Evolutionary conservation across 2,113 vertebrate species (phyloP).

Genomic region (Paralichthys olivaceus): DNA sequence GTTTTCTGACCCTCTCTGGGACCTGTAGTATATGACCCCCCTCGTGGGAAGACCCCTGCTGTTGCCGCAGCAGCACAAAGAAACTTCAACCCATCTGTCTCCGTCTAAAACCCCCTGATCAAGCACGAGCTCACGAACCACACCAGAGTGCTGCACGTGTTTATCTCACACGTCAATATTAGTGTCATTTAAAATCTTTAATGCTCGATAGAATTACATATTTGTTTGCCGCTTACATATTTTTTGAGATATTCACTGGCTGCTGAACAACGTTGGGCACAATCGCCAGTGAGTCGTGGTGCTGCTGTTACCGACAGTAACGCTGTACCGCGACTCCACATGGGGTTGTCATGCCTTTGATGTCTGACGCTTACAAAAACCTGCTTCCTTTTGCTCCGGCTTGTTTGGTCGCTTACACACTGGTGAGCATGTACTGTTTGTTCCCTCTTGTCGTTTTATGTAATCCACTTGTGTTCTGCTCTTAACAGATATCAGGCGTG

Average conservation of each 20-base stretch:
- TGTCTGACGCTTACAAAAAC: slow-evolving; percentile 41
- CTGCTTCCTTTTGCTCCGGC: not conserved
- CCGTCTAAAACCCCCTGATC: slow-evolving; percentile 51
- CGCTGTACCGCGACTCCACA: slow-evolving; percentile 32
- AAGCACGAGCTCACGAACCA: slow-evolving; percentile 31
- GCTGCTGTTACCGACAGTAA: slow-evolving; percentile 4
- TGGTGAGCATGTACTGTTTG: not conserved
- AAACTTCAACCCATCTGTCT: slow-evolving; percentile 67
- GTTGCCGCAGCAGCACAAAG: slow-evolving; percentile 34
- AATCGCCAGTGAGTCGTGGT: slow-evolving; percentile 4
- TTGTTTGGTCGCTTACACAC: slow-evolving; percentile 1
- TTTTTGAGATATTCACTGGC: not conserved
- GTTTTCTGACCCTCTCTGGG: slow-evolving; percentile 58
- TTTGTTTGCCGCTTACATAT: slow-evolving; percentile 8
- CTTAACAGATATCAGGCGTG: not conserved
- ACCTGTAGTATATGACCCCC: slow-evolving; percentile 60
- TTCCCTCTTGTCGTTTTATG: not conserved
- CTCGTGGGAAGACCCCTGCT: slow-evolving; percentile 60
- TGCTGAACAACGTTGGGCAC: slow-evolving; percentile 9
- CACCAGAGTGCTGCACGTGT: slow-evolving; percentile 3
- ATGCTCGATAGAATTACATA: slow-evolving; percentile 7
- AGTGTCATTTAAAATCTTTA: slow-evolving; percentile 13
- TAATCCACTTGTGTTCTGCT: slow-evolving; percentile 35
- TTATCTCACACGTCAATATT: slow-evolving; percentile 19
- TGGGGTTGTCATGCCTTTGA: slow-evolving; percentile 48